phyloP scores from a whole-genome alignment of 2,113 vertebrate species.

The Leptobrachium leishanense region DNA sequence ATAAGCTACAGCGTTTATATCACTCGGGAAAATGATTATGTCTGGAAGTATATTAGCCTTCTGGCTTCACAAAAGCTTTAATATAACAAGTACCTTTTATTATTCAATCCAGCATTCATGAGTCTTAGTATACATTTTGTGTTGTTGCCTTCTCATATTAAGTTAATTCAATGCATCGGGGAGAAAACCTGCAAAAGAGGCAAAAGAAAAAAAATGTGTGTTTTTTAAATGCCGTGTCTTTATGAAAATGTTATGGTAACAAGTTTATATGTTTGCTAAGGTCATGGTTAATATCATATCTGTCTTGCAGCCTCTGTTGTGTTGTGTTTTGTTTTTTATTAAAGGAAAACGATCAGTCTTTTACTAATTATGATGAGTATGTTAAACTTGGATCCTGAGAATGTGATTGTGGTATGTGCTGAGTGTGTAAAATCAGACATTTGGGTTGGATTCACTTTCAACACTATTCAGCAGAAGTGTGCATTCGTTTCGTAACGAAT shows the following conservation, averaged over 20 bases:
- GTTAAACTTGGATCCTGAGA: background rate
- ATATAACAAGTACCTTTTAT: slow-evolving; percentile 53
- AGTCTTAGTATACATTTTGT: slow-evolving; percentile 59
- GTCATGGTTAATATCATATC: slow-evolving; percentile 29
- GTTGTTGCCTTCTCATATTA: slow-evolving; percentile 36
- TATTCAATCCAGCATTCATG: slow-evolving; percentile 57
- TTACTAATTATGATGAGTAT: background rate
- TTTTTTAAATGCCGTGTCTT: slow-evolving; percentile 1
- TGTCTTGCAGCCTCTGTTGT: background rate
- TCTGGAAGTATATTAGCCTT: slow-evolving; percentile 52
- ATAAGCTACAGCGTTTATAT: slow-evolving; percentile 52
- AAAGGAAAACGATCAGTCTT: background rate
- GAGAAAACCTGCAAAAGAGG: slow-evolving; percentile 49
- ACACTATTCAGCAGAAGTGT: too few species aligned
- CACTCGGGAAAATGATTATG: slow-evolving; percentile 36
- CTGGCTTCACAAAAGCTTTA: slow-evolving; percentile 49
- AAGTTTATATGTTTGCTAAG: slow-evolving; percentile 41
- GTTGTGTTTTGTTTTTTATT: background rate
- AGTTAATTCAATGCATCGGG: slow-evolving; percentile 53
- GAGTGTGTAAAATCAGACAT: too few species aligned
- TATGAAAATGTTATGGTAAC: slow-evolving; percentile 50
- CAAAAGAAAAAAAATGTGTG: slow-evolving; percentile 31
- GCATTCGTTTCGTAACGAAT: too few species aligned
- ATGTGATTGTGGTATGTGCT: too few species aligned
- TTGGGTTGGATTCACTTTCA: too few species aligned